Evolutionary conservation across 2,888 invertebrate genomes (phyloP), one percentile per base, ranked within the genome.

Genomic region (Agrotis exclamationis): DNA sequence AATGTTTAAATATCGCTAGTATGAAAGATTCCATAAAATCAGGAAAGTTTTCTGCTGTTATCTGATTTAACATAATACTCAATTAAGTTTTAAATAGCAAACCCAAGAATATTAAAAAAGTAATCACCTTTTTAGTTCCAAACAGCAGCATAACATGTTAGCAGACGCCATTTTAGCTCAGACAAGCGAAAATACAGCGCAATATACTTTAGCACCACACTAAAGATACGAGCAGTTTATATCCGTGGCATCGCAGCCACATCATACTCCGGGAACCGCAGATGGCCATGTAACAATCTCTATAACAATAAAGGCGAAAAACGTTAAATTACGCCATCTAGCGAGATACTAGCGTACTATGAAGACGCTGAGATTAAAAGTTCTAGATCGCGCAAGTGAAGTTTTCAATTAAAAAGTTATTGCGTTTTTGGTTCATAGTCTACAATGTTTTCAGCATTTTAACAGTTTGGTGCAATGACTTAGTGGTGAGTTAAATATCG

Each of bases 171-270:
- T 76, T 76, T 83, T 65, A 76, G 71, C 45, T 80, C 58, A 76
- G 81, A 83, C 84, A 64, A 70, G 81, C 51, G 56, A 83, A 80
- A 71, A 68, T 83, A 83, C 56, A 71, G 81, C 65, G 68, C 47
- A 63, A 66, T 80, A 83, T 80, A 80, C 64, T 83, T 83, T 80
- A 80, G 24, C 67, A 69, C 83, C 69, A 82, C 58, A 63, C 71
- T 80, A 83, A 80, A 80, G 84, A 80, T 80, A 80, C 65, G 75
- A 80, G 62, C 76, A 71, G 81, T 83, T 83, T 80, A 80, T 83
- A 83, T 59, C 71, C 79, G 14, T 33, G 67, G 67, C 62, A 63
- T 64, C 53, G 51, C 62, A 62, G 68, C 66, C 80, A 71, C 84
- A 80, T 76, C 77, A 76, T 71, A 70, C 80, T 76, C 79, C 22